Percentiles rank a stretch among this genome's conserved stretches.
phyloP scores from a whole-genome alignment of 2,888 invertebrate genomes.

The Hypena proboscidalis region DNA sequence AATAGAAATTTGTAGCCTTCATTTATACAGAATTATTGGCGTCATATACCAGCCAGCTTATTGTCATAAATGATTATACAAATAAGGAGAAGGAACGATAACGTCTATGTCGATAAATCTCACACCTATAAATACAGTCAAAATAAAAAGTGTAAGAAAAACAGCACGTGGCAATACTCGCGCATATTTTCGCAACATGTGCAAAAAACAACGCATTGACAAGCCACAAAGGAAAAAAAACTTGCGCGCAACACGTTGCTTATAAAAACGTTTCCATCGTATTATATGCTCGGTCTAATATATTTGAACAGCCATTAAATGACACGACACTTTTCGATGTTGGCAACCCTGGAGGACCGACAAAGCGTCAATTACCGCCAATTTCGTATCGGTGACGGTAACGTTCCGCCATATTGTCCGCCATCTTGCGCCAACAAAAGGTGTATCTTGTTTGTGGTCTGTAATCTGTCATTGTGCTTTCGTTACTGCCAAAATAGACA shows the following conservation, averaged over 20 bases:
- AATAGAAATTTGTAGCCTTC: no score
- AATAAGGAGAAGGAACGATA: no score
- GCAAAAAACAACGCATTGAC: conserved; percentile 4
- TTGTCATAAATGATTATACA: no score
- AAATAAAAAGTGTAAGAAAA: not conserved
- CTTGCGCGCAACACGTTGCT: conserved; percentile 1
- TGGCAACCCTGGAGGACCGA: conserved; percentile 33
- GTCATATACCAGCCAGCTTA: no score
- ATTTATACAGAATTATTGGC: no score
- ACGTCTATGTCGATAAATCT: no score
- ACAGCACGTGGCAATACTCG: conserved; percentile 1
- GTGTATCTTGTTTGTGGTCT: conserved; percentile 39
- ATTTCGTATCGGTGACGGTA: conserved; percentile 49
- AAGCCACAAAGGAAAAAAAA: conserved; percentile 6
- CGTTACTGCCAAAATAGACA: conserved; percentile 25
- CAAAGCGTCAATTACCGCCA: conserved; percentile 51
- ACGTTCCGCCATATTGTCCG: conserved; percentile 42
- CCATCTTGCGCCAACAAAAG: conserved; percentile 46
- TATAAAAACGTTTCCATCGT: conserved; percentile 9
- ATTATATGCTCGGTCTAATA: conserved; percentile 8
- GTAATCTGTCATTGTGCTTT: conserved; percentile 35
- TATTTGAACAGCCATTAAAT: conserved; percentile 30
- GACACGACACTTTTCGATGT: conserved; percentile 28
- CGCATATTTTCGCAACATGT: not conserved
- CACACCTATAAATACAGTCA: no score